These are phyloP conservation scores for Sinohyriopsis cumingii DNA, from an alignment of 2,888 invertebrate species.

Conservation along the genomic window DNA sequence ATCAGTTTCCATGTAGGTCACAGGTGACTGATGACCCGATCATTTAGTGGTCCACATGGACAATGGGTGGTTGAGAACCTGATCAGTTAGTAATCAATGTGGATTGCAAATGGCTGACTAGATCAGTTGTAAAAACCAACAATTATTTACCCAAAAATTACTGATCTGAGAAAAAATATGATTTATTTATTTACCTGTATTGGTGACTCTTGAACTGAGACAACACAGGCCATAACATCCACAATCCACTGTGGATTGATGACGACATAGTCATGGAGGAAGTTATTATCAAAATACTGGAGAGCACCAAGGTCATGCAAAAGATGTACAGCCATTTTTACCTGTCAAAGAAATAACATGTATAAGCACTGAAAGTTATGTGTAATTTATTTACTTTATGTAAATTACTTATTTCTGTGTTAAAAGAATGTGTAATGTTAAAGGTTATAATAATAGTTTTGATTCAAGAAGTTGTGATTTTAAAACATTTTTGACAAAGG, in stretches of 20 bases:
- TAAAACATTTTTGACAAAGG: too few relatives aligned
- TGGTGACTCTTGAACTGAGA: conserved; percentile 67
- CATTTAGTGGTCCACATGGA: too few relatives aligned
- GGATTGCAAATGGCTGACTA: too few relatives aligned
- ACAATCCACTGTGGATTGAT: conserved; percentile 72
- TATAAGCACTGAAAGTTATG: too few relatives aligned
- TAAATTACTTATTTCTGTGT: too few relatives aligned
- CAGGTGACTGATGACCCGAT: too few relatives aligned
- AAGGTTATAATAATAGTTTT: background rate
- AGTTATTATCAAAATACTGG: conserved; percentile 69
- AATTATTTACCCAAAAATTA: background rate
- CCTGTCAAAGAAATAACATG: conserved; percentile 31
- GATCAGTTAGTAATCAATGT: too few relatives aligned
- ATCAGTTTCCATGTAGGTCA: too few relatives aligned
- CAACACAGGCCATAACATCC: conserved; percentile 70
- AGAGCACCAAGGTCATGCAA: conserved; percentile 69
- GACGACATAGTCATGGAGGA: conserved; percentile 65
- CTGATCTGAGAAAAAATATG: background rate
- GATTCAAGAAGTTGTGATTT: background rate
- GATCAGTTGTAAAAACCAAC: too few relatives aligned
- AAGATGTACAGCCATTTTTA: conserved; percentile 62
- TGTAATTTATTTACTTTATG: background rate
- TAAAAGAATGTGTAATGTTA: background rate
- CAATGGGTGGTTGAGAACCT: too few relatives aligned
- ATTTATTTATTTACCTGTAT: conserved; percentile 56